phyloP scores from a whole-genome alignment of 1,140 invertebrate species.

The Octopus bimaculoides region DNA sequence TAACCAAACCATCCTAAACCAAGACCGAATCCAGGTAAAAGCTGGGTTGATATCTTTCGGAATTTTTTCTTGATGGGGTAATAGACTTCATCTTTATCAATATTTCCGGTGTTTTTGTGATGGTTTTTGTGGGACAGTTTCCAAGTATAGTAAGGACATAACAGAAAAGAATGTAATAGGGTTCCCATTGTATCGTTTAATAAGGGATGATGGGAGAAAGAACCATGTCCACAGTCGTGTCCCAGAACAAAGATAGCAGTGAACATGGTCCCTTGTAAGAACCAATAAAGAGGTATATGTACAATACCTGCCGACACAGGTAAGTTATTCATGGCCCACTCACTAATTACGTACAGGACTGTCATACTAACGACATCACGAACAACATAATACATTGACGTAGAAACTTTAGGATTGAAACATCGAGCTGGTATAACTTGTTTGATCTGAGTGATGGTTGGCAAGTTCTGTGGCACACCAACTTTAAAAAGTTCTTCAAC shows the following conservation, averaged over 20 bases:
- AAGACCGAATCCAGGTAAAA: constrained; percentile 41
- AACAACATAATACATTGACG: constrained; percentile 50
- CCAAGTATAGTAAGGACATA: constrained; percentile 49
- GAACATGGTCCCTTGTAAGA: constrained; percentile 54
- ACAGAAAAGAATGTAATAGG: constrained; percentile 38
- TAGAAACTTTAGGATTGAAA: constrained; percentile 43
- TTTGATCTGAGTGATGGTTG: constrained; percentile 47
- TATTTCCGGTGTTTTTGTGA: constrained; percentile 48
- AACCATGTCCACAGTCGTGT: constrained; percentile 58
- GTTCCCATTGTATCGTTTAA: constrained; percentile 43
- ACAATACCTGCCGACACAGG: constrained; percentile 17
- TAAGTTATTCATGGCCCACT: constrained; percentile 20
- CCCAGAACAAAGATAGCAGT: constrained; percentile 57
- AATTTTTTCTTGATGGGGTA: constrained; percentile 40
- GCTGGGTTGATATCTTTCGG: constrained; percentile 8
- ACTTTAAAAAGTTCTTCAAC: constrained; percentile 20
- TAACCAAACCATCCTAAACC: constrained; percentile 48
- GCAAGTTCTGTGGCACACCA: constrained; percentile 31
- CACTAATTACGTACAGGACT: constrained; percentile 30
- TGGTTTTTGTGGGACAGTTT: constrained; percentile 46
- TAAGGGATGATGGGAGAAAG: constrained; percentile 52
- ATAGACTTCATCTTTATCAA: constrained; percentile 50
- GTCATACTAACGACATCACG: constrained; percentile 46
- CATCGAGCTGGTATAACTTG: constrained; percentile 46
- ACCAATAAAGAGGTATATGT: constrained; percentile 38